Base-by-base conservation (phyloP, 2,113 vertebrate species). In the Pelmatolapia mariae region DNA sequence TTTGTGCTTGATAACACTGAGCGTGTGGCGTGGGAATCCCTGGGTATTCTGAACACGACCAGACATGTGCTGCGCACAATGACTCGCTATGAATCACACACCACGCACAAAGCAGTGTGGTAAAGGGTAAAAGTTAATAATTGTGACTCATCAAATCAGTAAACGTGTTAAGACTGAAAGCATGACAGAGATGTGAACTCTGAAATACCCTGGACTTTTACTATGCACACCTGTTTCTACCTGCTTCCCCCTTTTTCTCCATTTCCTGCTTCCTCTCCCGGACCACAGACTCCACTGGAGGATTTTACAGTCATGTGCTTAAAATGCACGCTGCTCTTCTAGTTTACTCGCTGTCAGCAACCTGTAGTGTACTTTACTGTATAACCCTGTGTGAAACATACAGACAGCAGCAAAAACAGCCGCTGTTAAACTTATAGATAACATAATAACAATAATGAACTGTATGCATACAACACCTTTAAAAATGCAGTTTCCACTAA, bases 81-180 rank as follows among this genome's bases (percentile, higher is more conserved):
- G 92, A 94, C 31, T 93, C 87, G 92, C 10, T 4, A 38, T 90
- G 87, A 93, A 29, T 90, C 81, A 89, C 18, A 18, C 40, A 50
- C 36, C 53, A 57, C 4, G 12, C 50, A 24, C 47, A 47, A 19
- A n/a, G n/a, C 50, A 8, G 47, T 4, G 18, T 57, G 59, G 52
- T 54, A 2, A 78, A 61, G 47, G 85, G 71, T 85, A 73, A 86
- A 66, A 88, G 63, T 66, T 47, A 76, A 76, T 36, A 80, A 83
- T 3, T 5, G 36, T 88, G 89, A 92, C 68, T 94, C 89, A 91
- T 89, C 22, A 73, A 43, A 80, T 90, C 11, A 85, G 18, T 73
- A 53, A 83, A 54, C 15, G 12, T 10, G 1, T 10, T 8, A 40
- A 88, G 16, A 5, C 9, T 7, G 33, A 78, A 85, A 22, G 29